Percentiles rank a stretch among this genome's conserved stretches.
Conservation (phyloP, 2,888 invertebrate species). For the Ochropleura plecta region DNA sequence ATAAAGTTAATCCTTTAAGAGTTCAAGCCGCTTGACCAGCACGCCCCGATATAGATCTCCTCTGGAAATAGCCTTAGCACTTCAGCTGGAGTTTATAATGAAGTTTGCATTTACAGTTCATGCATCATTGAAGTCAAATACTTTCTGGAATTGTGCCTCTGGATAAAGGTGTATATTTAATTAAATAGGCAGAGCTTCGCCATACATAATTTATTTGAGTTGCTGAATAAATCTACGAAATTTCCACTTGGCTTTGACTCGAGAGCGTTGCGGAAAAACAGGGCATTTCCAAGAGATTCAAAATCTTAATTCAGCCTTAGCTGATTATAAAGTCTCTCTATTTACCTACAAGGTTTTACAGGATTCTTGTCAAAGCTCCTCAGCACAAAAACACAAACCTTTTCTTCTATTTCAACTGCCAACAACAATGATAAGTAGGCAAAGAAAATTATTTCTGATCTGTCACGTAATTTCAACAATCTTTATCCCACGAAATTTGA, state of each 20-base stretch:
- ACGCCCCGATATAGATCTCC: slow-evolving; percentile 55
- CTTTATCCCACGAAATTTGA: background rate
- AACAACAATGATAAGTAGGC: background rate
- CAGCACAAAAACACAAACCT: slow-evolving; percentile 16
- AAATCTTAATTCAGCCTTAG: background rate
- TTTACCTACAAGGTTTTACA: slow-evolving; percentile 8
- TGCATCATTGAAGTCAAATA: slow-evolving; percentile 57
- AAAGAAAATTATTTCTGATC: background rate
- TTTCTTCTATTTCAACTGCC: background rate
- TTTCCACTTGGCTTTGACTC: slow-evolving; percentile 25
- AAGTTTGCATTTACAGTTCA: slow-evolving; percentile 59
- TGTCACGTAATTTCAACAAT: background rate
- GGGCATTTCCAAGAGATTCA: slow-evolving; percentile 24
- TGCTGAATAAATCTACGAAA: slow-evolving; percentile 43
- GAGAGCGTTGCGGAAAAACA: slow-evolving; percentile 25
- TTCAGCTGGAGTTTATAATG: slow-evolving; percentile 58
- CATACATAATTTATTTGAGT: slow-evolving; percentile 34
- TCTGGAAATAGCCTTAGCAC: slow-evolving; percentile 58
- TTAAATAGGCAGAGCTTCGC: background rate
- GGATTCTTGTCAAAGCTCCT: slow-evolving; percentile 11
- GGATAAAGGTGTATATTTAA: slow-evolving; percentile 27
- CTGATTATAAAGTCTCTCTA: slow-evolving; percentile 17
- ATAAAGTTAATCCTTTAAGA: slow-evolving; percentile 57
- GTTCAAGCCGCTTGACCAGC: slow-evolving; percentile 62
- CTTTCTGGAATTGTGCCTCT: slow-evolving; percentile 50